phyloP scores from a whole-genome alignment of 2,113 vertebrate species.

The Apistogramma diplotaenia region DNA sequence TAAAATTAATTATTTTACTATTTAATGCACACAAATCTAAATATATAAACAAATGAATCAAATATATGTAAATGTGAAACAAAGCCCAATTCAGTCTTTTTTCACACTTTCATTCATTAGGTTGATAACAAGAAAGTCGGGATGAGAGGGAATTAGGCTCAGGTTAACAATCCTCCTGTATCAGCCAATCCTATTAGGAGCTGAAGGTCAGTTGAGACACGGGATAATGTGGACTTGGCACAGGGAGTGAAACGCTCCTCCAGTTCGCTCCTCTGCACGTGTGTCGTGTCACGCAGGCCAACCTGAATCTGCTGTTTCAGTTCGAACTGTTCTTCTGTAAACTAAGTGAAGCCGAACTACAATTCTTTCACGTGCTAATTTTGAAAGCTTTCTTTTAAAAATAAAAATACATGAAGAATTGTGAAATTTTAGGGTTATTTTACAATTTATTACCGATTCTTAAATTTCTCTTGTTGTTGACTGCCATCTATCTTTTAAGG shows the following conservation, averaged over 20 bases:
- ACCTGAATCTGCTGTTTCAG: neutral
- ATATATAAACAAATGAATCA: no score
- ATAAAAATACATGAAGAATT: no score
- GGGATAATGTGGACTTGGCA: neutral
- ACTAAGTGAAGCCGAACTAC: neutral
- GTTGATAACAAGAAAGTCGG: slow-evolving; percentile 31
- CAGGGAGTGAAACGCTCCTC: neutral
- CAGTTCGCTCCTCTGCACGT: neutral
- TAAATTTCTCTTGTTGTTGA: accelerated
- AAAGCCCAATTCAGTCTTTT: neutral
- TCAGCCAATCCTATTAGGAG: slow-evolving; percentile 70
- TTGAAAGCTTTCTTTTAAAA: neutral
- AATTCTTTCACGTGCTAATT: accelerated
- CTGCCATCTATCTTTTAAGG: neutral
- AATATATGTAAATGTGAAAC: no score
- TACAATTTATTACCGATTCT: neutral
- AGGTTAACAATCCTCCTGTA: slow-evolving; percentile 62
- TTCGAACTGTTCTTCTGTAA: neutral
- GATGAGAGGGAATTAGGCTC: slow-evolving; percentile 64
- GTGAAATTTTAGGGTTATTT: neutral
- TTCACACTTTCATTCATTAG: slow-evolving; percentile 49
- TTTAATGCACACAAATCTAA: no score
- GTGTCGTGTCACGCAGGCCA: neutral
- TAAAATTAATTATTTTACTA: no score
- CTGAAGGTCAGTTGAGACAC: slow-evolving; percentile 71